These are phyloP conservation scores for Sesamia nonagrioides DNA, from an alignment of 1,140 invertebrate genomes.

Conservation along the genomic window DNA sequence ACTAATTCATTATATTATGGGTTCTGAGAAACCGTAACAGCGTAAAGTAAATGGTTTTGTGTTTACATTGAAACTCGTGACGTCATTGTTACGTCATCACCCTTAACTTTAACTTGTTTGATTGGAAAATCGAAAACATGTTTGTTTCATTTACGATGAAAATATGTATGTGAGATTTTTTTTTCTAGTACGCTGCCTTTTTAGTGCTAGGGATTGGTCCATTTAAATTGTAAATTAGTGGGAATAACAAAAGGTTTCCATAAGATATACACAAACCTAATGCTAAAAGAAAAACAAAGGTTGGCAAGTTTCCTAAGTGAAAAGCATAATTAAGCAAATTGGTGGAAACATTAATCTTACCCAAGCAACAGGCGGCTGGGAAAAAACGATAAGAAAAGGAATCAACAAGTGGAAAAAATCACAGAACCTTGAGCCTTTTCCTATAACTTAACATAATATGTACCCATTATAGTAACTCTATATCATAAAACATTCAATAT, in stretches of 20 bases:
- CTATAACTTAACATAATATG: conserved; percentile 9
- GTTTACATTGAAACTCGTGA: conserved; percentile 21
- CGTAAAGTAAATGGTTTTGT: conserved; percentile 6
- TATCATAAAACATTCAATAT: conserved; percentile 24
- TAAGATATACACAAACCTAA: not conserved
- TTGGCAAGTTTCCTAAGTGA: not conserved
- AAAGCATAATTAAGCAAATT: conserved; percentile 28
- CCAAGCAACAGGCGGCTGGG: conserved; percentile 5
- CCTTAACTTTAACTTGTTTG: conserved; percentile 16
- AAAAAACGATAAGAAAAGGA: not conserved
- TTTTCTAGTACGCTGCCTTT: not conserved
- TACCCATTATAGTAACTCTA: conserved; percentile 18
- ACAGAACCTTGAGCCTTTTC: conserved; percentile 2
- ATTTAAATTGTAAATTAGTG: not conserved
- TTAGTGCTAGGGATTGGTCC: too few relatives aligned
- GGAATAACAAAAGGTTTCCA: not conserved
- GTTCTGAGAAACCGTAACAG: conserved; percentile 3
- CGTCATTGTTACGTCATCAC: not conserved
- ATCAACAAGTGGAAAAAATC: conserved; percentile 34
- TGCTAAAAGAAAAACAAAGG: not conserved
- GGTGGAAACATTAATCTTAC: conserved; percentile 17
- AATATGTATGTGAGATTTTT: not conserved
- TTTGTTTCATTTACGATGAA: not conserved
- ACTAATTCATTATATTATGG: conserved; percentile 4
- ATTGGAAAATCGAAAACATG: conserved; percentile 9